Evolutionary conservation across 2,113 vertebrate genomes (phyloP), one percentile per base, ranked within the genome.

Genomic region (Turnix velox): DNA sequence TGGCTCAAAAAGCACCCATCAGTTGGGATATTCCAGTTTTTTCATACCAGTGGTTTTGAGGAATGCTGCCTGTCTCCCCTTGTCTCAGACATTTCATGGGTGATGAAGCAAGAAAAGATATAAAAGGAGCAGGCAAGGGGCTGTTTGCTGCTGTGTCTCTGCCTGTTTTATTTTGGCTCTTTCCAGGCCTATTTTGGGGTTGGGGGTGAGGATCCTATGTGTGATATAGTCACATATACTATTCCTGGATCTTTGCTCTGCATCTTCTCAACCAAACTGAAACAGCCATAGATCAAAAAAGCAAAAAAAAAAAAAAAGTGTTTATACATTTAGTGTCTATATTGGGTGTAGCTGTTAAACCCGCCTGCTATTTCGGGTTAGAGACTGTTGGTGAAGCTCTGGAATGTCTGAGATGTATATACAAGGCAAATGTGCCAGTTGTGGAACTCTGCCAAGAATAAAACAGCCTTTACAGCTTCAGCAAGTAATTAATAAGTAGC

Each of bases 41-140:
- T 98, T 97, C 97, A 78, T 98, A 88, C 96, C 97, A 97, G 92
- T 98, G 98, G 93, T 98, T 98, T 97, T 94, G 93, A 98, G 98
- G 98, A 99, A 99, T 98, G 98, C 98, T 98, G 97, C 90, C 84
- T 94, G 97, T 97, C 96, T 96, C 69, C 74, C 78, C 88, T 95
- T 78, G 91, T 96, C 95, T 94, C 84, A 87, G 95, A 96, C 96
- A 96, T 98, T 97, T 97, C 97, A 97, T 95, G 98, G 97, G 97
- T 95, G 79, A 93, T 97, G 98, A 97, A 98, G 98, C 98, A 97
- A 95, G 97, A 98, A 97, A 97, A 92, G 97, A 97, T 88, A 97
- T 97, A 97, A 97, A 97, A 98, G 97, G 96, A 95, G 67, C 97
- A 95, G 96, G 96, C 73, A 59, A 95, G 97, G 92, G 96, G 95